Evolutionary conservation across 2,797 vertebrate species (phyloP).

Genomic region (Notolepis coatsorum): DNA sequence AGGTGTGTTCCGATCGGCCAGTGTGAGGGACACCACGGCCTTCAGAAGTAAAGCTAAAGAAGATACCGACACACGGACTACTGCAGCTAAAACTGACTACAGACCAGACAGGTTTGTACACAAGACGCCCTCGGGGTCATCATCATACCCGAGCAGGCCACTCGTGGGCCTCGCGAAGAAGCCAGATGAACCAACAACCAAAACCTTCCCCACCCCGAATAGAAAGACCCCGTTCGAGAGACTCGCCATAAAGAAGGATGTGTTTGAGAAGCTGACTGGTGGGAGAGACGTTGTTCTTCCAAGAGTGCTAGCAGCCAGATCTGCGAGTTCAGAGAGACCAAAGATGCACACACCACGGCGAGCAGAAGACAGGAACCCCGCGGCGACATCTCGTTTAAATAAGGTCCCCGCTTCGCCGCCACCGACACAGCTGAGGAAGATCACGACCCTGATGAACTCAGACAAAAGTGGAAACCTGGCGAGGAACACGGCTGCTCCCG

Average conservation of each 20-base stretch:
- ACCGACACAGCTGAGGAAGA: conserved; percentile 43
- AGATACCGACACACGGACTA: conserved; percentile 1
- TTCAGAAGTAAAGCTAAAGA: conserved; percentile 35
- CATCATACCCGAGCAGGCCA: conserved; percentile 2
- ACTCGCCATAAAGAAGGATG: conserved; percentile 68
- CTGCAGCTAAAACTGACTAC: conserved; percentile 23
- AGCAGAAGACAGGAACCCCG: conserved; percentile 34
- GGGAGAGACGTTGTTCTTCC: conserved; percentile 63
- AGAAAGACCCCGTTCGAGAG: conserved; percentile 71
- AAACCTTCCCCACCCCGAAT: conserved; percentile 58
- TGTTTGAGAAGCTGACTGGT: conserved; percentile 62
- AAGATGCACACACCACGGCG: conserved; percentile 56
- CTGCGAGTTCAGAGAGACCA: conserved; percentile 63
- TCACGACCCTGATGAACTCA: conserved; percentile 26
- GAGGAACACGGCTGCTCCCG: conserved; percentile 21
- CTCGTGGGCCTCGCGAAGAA: conserved; percentile 18
- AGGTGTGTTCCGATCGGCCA: conserved; percentile 46
- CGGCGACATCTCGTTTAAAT: conserved; percentile 23
- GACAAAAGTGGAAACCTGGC: conserved; percentile 25
- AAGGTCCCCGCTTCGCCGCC: conserved; percentile 28
- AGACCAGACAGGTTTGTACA: not conserved
- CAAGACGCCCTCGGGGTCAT: conserved; percentile 12
- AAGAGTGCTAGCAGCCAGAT: conserved; percentile 58
- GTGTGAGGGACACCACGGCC: conserved; percentile 40
- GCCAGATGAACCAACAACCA: conserved; percentile 37